Base-by-base conservation (phyloP, 2,797 vertebrate species). In the Cichlasoma orientale region DNA sequence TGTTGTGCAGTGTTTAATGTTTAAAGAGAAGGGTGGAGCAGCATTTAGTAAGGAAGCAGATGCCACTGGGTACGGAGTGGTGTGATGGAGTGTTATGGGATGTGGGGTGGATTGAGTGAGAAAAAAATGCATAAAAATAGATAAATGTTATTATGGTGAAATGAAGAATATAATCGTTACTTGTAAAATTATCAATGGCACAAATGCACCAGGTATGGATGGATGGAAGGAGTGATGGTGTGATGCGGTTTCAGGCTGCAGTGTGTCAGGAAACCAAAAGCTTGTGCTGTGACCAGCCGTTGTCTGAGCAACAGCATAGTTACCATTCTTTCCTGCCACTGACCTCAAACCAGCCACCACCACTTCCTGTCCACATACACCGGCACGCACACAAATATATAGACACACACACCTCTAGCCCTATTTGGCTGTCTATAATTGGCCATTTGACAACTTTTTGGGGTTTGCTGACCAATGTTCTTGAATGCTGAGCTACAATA, bases 21-120 rank as follows among this genome's bases (percentile, higher is more conserved):
- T 94, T 95, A 94, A 95, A 95, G 91, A 92, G 92, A 90, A 93
- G 95, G 95, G 95, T 96, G 95, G 94, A 93, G 95, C 88, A 92
- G 92, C 86, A 88, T 94, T 95, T 90, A 93, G 93, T 91, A 93
- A 92, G 93, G 92, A 93, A 93, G 92, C 89, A 91, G 82, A 92
- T 89, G 88, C 86, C 91, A 87, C 82, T 89, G 86, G 86, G 83
- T 83, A 88, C 85, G 69, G 69, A 87, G 76, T 73, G 56, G 80
- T 79, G 72, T 84, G 83, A 74, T 83, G 82, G 82, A 44, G 59
- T 80, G 79, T 33, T 86, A 56, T 79, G 69, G 81, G 53, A 74
- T 78, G 56, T 50, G 31, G 66, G 57, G 21, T 41, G 68, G 25
- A 86, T 72, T 57, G 21, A 77, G 72, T 74, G 56, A 54, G 25